Base-by-base conservation (phyloP, 1,140 invertebrate species). In the Drosophila asahinai region DNA sequence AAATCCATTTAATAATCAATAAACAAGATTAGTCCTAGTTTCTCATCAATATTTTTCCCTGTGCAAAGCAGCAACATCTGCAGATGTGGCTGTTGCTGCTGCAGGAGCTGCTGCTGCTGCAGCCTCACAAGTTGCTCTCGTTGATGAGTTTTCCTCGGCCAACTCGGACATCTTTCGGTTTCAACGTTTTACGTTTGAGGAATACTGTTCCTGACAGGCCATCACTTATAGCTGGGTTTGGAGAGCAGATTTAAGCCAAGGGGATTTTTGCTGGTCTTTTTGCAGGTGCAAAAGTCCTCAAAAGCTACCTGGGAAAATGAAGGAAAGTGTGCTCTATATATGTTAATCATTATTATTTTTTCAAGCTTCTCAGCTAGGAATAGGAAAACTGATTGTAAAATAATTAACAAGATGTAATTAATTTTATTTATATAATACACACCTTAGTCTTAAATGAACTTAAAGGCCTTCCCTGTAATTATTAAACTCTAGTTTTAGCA, bases 141-240 rank as follows among this genome's bases (percentile, higher is more conserved):
- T 75, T 83, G 80, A 83, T 83, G 59, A 75, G 75, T 67, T 71
- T 70, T 40, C 52, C 70, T 25, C 14, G 36, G n/a, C 47, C 27
- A 38, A 36, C 63, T 67, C 30, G 38, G 66, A 36, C 66, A 66
- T 70, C 63, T 33, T 48, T 22, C 22, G 57, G 64, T 36, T 54
- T 19, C 30, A 36, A 36, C 27, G 54, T 43, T 61, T 60, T 43
- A 54, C 14, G 62, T 61, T 27, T 43, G 62, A 67, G 58, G 42
- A 70, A 30, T 49, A 36, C 66, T 70, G 19, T 36, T 67, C 63
- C 66, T 68, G 47, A 62, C 66, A 67, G 38, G 66, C 66, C 66
- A 70, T 70, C 48, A 67, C 27, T 70, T 70, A 68, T 40, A 33
- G 30, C 25, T 36, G 19, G 36, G 25, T 30, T 51, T 43, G 49